Percentiles rank a stretch among this genome's conserved stretches.
Evolutionary conservation across 1,140 invertebrate genomes (phyloP).

Genomic region (Eumeta japonica): DNA sequence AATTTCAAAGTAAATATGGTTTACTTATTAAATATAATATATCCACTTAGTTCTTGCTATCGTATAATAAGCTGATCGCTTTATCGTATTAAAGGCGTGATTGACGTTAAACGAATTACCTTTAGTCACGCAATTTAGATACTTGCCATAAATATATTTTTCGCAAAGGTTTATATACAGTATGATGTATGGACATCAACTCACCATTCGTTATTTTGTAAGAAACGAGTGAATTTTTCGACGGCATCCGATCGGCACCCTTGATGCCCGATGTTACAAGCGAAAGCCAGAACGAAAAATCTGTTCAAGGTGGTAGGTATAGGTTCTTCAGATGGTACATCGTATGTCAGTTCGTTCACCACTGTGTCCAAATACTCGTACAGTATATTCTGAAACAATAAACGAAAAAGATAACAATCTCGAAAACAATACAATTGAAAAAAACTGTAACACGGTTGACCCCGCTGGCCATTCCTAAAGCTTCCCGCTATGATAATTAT

Average conservation of each 20-base stretch:
- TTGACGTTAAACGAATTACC: conserved; percentile 8
- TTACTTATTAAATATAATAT: too few species aligned
- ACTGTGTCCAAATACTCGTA: conserved; percentile 28
- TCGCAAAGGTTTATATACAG: too few species aligned
- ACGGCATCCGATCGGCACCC: conserved; percentile 30
- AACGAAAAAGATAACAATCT: conserved; percentile 5
- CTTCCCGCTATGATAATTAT: too few species aligned
- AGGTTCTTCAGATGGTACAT: conserved; percentile 21
- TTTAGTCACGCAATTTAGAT: conserved; percentile 10
- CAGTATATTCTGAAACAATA: conserved; percentile 24
- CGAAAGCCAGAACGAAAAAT: conserved; percentile 30
- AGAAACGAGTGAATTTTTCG: conserved; percentile 23
- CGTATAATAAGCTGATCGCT: too few species aligned
- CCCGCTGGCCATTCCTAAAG: too few species aligned
- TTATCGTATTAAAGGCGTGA: too few species aligned
- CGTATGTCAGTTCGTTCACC: conserved; percentile 29
- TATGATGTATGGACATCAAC: too few species aligned
- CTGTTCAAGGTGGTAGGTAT: conserved; percentile 33
- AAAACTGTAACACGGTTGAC: too few species aligned
- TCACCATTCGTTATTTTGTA: conserved; percentile 19
- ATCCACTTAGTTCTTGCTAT: too few species aligned
- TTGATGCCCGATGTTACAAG: conserved; percentile 35
- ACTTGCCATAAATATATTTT: conserved; percentile 1
- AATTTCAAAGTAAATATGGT: too few species aligned
- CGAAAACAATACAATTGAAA: too few species aligned